Base-by-base conservation (phyloP, 2,888 invertebrate species). In the Lathronympha strigana region DNA sequence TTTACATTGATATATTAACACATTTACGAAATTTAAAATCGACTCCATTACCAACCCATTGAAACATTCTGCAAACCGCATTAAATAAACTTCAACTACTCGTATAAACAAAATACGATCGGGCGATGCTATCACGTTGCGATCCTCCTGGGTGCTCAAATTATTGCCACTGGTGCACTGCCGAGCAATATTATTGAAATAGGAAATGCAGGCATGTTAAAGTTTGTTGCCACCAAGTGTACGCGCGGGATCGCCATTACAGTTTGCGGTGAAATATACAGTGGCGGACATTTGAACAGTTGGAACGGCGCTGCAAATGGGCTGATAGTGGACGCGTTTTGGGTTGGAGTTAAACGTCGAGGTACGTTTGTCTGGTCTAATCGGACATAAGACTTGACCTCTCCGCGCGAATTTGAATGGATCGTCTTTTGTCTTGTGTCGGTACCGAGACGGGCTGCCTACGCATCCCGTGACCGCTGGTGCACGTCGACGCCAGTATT, bases 181-280 rank as follows among this genome's bases (percentile, higher is more conserved):
- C 40, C 63, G 53, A 43, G 67, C 60, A 67, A 67, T 67, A 67
- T 63, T 67, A 67, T 67, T 67, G 67, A 67, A 67, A 67, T 63
- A 58, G 67, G 63, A 58, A 67, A 63, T 63, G 67, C 58, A 45
- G 21, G 49, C 21, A 60, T 43, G 55, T 33, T 66, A 50, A 58
- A 63, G 33, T 58, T 49, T 19, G 64, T 51, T 50, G 13, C 53
- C 45, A 21, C 21, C 28, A 60, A 68, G 54, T 62, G 62, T 53
- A 54, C 68, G 57, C 66, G 51, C n/a, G 68, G 68, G 68, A 38
- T 36, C 64, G 58, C 38, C 60, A 63, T 60, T 67, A 51, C 43
- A 50, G 53, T 61, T 62, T 47, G 47, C 51, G 43, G 50, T 43
- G 33, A 17, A 64, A 33, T 58, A 36, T 53, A 58, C 28, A 49